phyloP scores from a whole-genome alignment of 2,797 vertebrate genomes.

The Threskiornis aethiopicus region DNA sequence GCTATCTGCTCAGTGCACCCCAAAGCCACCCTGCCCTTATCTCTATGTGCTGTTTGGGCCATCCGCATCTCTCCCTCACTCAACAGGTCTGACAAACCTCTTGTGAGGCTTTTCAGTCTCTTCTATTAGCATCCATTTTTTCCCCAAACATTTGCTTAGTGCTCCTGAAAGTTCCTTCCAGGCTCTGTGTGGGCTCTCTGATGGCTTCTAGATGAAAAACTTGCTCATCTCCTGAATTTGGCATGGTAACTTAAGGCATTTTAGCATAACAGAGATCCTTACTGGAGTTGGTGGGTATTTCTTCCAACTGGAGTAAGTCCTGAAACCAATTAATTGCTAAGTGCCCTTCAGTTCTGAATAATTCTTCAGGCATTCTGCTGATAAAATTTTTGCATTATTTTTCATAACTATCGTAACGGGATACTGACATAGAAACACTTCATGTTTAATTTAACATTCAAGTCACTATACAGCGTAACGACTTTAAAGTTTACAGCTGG shows the following conservation, averaged over 20 bases:
- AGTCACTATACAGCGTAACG: neutral
- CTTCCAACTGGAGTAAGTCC: neutral
- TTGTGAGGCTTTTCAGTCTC: neutral
- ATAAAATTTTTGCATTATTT: neutral
- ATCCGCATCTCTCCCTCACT: neutral
- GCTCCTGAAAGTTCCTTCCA: neutral
- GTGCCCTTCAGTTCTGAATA: neutral
- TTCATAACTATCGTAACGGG: neutral
- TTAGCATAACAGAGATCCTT: neutral
- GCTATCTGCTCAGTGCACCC: neutral
- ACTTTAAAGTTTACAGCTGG: neutral
- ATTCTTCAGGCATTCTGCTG: neutral
- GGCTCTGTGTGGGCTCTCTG: neutral
- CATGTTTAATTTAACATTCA: neutral
- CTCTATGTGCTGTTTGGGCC: fast-evolving
- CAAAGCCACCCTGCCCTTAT: neutral
- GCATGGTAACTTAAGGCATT: neutral
- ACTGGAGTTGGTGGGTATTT: neutral
- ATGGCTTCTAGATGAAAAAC: neutral
- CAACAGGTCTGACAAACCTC: neutral
- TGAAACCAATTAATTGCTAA: neutral
- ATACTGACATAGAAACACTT: neutral
- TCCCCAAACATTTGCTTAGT: neutral
- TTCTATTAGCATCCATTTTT: neutral
- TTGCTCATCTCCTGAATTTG: neutral